Base-by-base conservation (phyloP, 2,888 invertebrate genomes). In the Acanthosepion pharaonis region DNA sequence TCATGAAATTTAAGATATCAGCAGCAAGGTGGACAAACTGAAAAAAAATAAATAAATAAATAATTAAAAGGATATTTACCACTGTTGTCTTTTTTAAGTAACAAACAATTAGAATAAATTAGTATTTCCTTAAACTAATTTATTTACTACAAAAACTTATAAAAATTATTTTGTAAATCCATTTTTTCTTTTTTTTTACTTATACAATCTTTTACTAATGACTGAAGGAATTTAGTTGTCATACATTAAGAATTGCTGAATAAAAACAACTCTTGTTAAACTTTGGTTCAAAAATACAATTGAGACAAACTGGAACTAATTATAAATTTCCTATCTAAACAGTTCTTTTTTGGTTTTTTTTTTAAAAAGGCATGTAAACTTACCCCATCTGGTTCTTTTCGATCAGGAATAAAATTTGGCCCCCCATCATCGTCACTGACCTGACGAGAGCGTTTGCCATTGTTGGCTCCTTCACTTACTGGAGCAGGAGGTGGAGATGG, bases 1-100 rank as follows among this genome's bases (percentile, higher is more conserved):
- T 99, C 97, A 99, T 98, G 95, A 99, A 98, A 94, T 98, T 98
- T 97, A 99, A 98, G 95, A 99, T 98, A 96, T 98, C 98, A 0
- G 99, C 98, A 0, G 99, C 98, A 96, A 99, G 98, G 15, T 98
- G 98, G 96, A 99, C 98, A 97, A 99, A 99, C 98, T 98, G 97
- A 33, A 97, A 97, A 95, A 95, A 95, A 95, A 95, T 94, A 55
- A 64, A 64, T 23, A 64, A 64, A 64, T 25, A 64, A 15, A 3
- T 4, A 59, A 59, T 5, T 59, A 55, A 20, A 55, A 20, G 8
- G 18, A 23, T 59, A 23, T 25, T 23, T 5, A 23, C 5, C 23
- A 59, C 20, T 20, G 5, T 23, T 5, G 3, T 18, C 23, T 59
- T 59, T 20, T 59, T 23, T 23, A 59, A 59, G 20, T 18, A 55